Conservation (phyloP, 1,140 invertebrate species). For the Lordiphosa mommai region DNA sequence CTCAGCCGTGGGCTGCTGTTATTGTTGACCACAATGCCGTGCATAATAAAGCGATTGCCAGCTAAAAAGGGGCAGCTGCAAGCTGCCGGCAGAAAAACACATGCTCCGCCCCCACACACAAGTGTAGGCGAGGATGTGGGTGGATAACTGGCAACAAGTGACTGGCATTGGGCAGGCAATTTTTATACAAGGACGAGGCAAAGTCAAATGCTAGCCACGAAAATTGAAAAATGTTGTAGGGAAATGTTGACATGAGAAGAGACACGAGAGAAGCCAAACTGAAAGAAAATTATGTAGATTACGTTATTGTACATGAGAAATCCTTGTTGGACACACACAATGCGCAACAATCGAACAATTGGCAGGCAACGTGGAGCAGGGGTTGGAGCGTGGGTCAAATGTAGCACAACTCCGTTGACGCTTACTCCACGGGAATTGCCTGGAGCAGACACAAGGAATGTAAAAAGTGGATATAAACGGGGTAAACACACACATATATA, state of each 20-base stretch:
- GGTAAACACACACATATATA: constrained; percentile 35
- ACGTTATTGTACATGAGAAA: constrained; percentile 72
- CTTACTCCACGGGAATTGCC: constrained; percentile 59
- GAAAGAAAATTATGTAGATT: constrained; percentile 75
- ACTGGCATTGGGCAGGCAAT: constrained; percentile 18
- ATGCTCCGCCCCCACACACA: constrained; percentile 29
- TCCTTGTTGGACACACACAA: constrained; percentile 45
- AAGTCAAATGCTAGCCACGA: constrained; percentile 59
- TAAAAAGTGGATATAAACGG: constrained; percentile 26
- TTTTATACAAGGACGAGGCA: constrained; percentile 41
- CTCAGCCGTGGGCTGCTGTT: constrained; percentile 17
- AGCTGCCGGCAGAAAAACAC: constrained; percentile 56
- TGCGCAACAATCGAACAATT: constrained; percentile 74
- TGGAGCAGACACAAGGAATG: constrained; percentile 14
- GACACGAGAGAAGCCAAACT: constrained; percentile 70
- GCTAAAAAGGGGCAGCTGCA: constrained; percentile 31
- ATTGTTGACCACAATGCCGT: constrained; percentile 44
- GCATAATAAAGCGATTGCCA: constrained; percentile 66
- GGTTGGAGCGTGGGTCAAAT: constrained; percentile 22
- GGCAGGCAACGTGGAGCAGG: constrained; percentile 38
- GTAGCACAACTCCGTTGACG: constrained; percentile 70
- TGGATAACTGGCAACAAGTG: constrained; percentile 55
- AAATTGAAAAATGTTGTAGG: constrained; percentile 59
- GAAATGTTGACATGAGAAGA: constrained; percentile 63
- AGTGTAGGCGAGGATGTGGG: neutral